A percentile compares a stretch with the other conserved stretches of the same genome.
Conservation (phyloP, 2,888 invertebrate species). For the Resseliella maxima region DNA sequence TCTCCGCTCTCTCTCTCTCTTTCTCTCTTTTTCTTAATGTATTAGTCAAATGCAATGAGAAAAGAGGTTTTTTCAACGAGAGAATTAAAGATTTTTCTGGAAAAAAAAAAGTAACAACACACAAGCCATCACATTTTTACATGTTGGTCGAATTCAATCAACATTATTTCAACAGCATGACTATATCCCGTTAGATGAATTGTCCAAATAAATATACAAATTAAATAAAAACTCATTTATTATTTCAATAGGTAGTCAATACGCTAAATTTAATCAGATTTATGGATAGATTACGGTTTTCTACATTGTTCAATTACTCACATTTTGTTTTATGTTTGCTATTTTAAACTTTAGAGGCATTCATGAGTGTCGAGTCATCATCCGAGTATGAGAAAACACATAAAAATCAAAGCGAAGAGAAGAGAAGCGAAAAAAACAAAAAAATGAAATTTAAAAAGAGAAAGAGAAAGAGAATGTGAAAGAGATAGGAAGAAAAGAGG, state of each 20-base stretch:
- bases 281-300: neutral
- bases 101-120: no score
- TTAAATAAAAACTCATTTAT: slow-evolving; percentile 34
- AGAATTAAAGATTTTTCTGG: no score
- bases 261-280: slow-evolving; percentile 24
- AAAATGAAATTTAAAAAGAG: neutral
- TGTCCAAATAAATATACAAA: neutral
- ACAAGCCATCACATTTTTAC: neutral
- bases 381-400: neutral
- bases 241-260: neutral
- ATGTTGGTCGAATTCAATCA: neutral
- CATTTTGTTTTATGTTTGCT: neutral
- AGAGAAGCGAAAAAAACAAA: no score
- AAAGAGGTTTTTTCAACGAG: no score
- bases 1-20: no score
- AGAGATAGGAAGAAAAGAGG: no score
- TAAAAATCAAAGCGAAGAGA: neutral
- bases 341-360: neutral
- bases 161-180: neutral
- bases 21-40: no score
- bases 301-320: neutral
- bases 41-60: no score
- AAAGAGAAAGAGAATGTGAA: neutral
- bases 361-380: neutral
- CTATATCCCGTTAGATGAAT: neutral